Evolutionary conservation across 2,797 vertebrate species (phyloP).

Genomic region (Silurus aristotelis): DNA sequence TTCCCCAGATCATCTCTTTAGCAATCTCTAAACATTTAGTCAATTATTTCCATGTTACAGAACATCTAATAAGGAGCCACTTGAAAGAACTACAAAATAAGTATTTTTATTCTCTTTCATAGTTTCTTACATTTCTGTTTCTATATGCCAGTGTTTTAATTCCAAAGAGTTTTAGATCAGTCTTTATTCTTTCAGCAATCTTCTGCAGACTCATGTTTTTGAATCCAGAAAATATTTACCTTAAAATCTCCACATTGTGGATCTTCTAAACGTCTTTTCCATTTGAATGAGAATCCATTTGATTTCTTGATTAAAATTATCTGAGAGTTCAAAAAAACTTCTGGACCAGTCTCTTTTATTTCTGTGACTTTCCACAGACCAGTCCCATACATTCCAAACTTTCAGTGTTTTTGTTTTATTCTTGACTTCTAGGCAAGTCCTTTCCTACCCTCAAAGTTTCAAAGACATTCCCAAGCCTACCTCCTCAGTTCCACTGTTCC

Average conservation of each 20-base stretch:
- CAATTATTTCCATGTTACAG: background rate
- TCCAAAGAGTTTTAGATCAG: background rate
- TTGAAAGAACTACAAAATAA: background rate
- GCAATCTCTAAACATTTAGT: background rate
- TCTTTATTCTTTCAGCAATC: background rate
- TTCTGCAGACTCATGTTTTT: background rate
- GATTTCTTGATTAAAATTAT: background rate
- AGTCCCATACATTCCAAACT: background rate
- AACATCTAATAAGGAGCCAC: background rate
- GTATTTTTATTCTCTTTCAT: background rate
- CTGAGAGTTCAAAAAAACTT: background rate
- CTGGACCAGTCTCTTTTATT: background rate
- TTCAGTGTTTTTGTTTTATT: background rate
- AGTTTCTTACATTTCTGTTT: background rate
- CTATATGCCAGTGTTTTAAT: background rate
- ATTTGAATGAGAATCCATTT: background rate
- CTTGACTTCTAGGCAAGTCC: constrained; percentile 5
- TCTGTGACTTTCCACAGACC: constrained; percentile 4
- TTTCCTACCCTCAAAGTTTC: constrained; percentile 4
- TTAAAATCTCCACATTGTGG: background rate
- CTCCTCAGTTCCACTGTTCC: constrained; percentile 25
- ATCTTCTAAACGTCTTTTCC: background rate
- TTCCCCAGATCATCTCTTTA: background rate
- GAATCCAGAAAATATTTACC: background rate
- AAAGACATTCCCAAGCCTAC: constrained; percentile 14